Conservation (phyloP, 1,140 invertebrate species). For the Drosophila oshimai region DNA sequence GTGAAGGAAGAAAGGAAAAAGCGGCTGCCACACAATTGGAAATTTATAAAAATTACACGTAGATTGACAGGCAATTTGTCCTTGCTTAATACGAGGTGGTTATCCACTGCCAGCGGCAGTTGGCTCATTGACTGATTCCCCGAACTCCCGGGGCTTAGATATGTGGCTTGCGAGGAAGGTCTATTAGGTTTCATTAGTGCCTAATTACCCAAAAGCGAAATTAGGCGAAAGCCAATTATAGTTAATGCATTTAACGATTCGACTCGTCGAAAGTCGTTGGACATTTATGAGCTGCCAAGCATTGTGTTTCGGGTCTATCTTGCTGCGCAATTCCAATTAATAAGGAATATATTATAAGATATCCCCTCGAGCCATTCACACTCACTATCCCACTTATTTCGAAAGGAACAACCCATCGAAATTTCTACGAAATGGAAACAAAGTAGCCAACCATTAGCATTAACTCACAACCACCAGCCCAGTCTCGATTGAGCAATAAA, state of each 20-base stretch:
- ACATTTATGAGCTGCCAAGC: conserved; percentile 40
- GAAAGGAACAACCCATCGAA: not conserved
- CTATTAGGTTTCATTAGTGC: conserved; percentile 69
- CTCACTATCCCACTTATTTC: not conserved
- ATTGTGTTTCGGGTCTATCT: conserved; percentile 33
- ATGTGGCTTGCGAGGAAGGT: conserved; percentile 37
- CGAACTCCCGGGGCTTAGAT: conserved; percentile 32
- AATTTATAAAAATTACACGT: conserved; percentile 81
- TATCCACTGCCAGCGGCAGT: conserved; percentile 43
- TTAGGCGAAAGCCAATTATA: conserved; percentile 71
- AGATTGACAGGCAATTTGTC: conserved; percentile 80
- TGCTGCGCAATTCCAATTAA: conserved; percentile 36
- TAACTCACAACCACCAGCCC: conserved; percentile 4
- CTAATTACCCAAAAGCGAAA: conserved; percentile 77
- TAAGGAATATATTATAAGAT: not conserved
- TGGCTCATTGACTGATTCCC: conserved; percentile 55
- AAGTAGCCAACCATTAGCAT: conserved; percentile 37
- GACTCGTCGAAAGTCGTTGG: conserved; percentile 12
- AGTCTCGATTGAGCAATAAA: conserved; percentile 68
- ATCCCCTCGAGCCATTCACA: not conserved
- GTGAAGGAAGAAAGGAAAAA: not conserved
- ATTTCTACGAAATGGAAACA: conserved; percentile 19
- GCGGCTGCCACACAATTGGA: conserved; percentile 42
- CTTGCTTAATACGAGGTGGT: conserved; percentile 58
- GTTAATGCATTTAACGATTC: conserved; percentile 64